Percentiles rank a stretch among this genome's conserved stretches.
Evolutionary conservation across 2,888 invertebrate species (phyloP).

Genomic region (Ellobium chinense): DNA sequence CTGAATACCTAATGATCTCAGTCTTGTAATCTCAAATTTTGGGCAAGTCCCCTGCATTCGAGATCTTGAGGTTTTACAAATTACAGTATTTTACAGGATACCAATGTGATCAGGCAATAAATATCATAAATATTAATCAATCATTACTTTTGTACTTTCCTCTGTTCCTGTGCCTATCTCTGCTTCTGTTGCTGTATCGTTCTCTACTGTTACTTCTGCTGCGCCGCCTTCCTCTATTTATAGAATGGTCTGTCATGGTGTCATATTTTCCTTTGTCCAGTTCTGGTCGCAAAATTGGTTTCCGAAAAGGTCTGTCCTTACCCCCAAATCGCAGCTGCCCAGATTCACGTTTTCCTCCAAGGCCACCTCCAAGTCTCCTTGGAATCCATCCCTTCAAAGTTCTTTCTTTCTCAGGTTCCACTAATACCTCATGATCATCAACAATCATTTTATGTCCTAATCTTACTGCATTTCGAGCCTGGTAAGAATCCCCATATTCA

Average conservation of each 20-base stretch:
- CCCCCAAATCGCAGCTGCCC: conserved; percentile 94
- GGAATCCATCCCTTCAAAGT: conserved; percentile 88
- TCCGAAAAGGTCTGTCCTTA: conserved; percentile 86
- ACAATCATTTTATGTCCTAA: conserved; percentile 83
- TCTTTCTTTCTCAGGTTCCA: conserved; percentile 88
- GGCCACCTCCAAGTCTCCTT: conserved; percentile 91
- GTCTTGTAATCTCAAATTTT: too few species aligned
- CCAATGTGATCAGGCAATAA: too few species aligned
- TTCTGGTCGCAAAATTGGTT: conserved; percentile 60
- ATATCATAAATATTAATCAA: too few species aligned
- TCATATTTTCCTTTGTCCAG: not conserved
- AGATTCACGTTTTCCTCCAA: conserved; percentile 91
- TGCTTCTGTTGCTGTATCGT: conserved; percentile 3
- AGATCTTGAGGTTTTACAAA: too few species aligned
- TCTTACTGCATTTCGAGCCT: conserved; percentile 84
- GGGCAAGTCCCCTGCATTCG: too few species aligned
- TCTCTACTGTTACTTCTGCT: conserved; percentile 19
- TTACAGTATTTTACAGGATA: too few species aligned
- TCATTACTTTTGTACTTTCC: too few species aligned
- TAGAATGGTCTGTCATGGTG: not conserved
- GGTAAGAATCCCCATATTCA: conserved; percentile 85
- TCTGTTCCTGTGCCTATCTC: conserved; percentile 32
- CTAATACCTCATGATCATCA: conserved; percentile 86
- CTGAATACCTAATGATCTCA: too few species aligned
- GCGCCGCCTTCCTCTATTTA: not conserved